A percentile compares a stretch with the other conserved stretches of the same genome.
Evolutionary conservation across 2,888 invertebrate genomes (phyloP).

Genomic region (Drosophila antonietae): DNA sequence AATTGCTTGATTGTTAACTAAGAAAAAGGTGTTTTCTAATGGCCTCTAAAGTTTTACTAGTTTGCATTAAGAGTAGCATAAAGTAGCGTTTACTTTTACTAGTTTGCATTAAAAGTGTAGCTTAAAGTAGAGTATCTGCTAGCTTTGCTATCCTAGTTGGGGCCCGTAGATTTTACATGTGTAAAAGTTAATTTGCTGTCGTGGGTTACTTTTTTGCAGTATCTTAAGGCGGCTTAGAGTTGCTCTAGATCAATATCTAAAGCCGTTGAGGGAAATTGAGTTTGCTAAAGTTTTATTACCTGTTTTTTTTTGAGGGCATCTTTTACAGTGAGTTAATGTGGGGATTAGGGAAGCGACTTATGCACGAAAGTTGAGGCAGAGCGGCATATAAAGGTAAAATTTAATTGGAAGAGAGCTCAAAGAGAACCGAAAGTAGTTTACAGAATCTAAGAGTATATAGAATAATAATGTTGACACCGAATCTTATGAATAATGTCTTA

Average conservation of each 20-base stretch:
- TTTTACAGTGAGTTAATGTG: constrained; percentile 26
- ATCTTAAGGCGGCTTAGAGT: constrained; percentile 38
- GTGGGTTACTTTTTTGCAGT: constrained; percentile 8
- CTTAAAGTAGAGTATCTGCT: neutral
- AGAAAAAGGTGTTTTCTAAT: neutral
- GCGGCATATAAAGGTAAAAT: constrained; percentile 9
- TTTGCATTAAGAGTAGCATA: neutral
- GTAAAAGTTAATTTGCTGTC: constrained; percentile 34
- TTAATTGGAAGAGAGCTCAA: constrained; percentile 12
- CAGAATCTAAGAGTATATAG: neutral
- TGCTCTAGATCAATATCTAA: constrained; percentile 47
- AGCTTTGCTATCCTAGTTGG: neutral
- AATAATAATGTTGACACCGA: constrained; percentile 1
- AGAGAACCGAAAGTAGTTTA: neutral
- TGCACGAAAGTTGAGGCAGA: constrained; percentile 4
- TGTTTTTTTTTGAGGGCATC: constrained; percentile 28
- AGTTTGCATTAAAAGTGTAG: neutral
- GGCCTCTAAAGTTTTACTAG: constrained; percentile 1
- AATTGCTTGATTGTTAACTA: constrained; percentile 4
- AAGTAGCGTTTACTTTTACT: neutral
- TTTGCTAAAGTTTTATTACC: constrained; percentile 50
- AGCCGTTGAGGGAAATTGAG: constrained; percentile 51
- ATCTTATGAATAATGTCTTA: neutral
- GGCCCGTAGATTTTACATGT: constrained; percentile 26
- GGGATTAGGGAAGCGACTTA: constrained; percentile 31